Evolutionary conservation across 2,888 invertebrate species (phyloP), one percentile per base, ranked within the genome.

Genomic region (Aethes cnicana): DNA sequence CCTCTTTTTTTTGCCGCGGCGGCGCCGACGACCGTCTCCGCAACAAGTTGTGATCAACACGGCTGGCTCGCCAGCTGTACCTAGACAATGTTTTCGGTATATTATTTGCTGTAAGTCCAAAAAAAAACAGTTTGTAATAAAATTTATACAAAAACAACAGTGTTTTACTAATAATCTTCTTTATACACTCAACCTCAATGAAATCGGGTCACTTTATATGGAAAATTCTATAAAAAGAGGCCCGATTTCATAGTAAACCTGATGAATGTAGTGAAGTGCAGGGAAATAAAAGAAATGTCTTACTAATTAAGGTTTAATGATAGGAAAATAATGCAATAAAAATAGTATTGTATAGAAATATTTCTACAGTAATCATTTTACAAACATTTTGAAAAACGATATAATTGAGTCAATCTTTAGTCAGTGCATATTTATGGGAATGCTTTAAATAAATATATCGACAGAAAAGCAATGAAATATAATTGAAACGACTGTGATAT

Each of bases 261-360:
- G 14, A 37, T n/a, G 16, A 32, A 16, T 14, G 8, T 5, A 12
- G 8, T 7, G 18, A 9, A 7, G 5, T 32, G n/a, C 21, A 20
- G 2, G 7, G 18, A 55, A 54, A 53, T 49, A 20, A 53, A 56
- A 55, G 28, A 18, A 28, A 32, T 32, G 11, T 36, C 6, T 37
- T 62, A 58, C 65, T 67, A 67, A 69, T 79, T 77, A 77, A 73
- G 68, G 66, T 84, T 84, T 86, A 85, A 81, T 86, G 71, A 83
- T 82, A 81, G 80, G 81, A 86, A 87, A 88, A 84, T 84, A 85
- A 86, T 82, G 81, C 78, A 82, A 84, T 84, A 86, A 84, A 84
- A 84, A 86, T 83, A 84, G 78, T 81, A 79, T 81, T 74, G 78
- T 83, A 83, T 83, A 83, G 73, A 81, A 50, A 79, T 80, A 81